These are phyloP conservation scores for Aplodontia rufa DNA, from an alignment of 2,113 vertebrate genomes.

Conservation along the genomic window DNA sequence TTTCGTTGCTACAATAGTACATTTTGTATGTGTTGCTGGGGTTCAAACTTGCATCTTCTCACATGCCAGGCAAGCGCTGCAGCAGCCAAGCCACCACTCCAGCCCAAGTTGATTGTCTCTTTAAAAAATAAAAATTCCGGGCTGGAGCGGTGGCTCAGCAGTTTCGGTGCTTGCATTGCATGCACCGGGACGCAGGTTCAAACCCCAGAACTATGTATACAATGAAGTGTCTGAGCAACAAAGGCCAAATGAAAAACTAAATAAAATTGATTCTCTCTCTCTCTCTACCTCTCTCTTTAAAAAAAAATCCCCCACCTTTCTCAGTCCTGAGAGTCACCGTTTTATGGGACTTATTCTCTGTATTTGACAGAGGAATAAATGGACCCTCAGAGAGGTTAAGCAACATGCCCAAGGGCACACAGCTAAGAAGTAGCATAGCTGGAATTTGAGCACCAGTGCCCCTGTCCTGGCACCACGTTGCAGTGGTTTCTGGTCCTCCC, in stretches of 20 bases:
- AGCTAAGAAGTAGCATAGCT: neutral
- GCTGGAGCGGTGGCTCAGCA: too few species aligned
- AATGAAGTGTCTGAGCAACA: too few species aligned
- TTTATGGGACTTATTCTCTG: neutral
- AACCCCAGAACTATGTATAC: neutral
- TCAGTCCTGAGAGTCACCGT: neutral
- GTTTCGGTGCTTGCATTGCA: neutral
- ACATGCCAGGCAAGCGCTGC: too few species aligned
- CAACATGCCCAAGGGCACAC: neutral
- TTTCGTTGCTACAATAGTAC: too few species aligned
- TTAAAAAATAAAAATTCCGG: too few species aligned
- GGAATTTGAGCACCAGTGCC: neutral
- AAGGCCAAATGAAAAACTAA: neutral
- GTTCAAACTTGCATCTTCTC: too few species aligned
- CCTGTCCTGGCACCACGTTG: neutral
- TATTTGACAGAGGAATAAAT: neutral
- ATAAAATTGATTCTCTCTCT: too few species aligned
- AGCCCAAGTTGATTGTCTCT: too few species aligned
- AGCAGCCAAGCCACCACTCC: too few species aligned
- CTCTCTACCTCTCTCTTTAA: too few species aligned
- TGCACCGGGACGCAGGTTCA: neutral
- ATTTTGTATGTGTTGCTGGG: too few species aligned
- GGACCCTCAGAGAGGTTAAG: conserved; percentile 13
- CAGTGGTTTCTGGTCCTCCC: neutral
- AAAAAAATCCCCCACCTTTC: neutral